Base-by-base conservation (phyloP, 2,113 vertebrate genomes). In the Phyllostomus discolor region DNA sequence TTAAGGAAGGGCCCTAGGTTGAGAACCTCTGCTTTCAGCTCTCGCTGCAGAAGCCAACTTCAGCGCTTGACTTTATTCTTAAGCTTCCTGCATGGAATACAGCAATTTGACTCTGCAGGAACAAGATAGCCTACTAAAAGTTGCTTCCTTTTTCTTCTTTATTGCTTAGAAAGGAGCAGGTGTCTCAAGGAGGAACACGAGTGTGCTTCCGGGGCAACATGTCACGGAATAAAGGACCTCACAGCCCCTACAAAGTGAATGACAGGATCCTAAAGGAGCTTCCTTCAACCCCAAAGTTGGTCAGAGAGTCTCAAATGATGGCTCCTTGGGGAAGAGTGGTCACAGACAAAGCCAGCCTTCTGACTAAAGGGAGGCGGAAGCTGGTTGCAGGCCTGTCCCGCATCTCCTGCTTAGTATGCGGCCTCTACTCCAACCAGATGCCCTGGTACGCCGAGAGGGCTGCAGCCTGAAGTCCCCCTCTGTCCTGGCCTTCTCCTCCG, bases 401-500 rank as follows among this genome's bases (percentile, higher is more conserved):
- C 10, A 48, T 43, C 46, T 88, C 50, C 35, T 0, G 20, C n/a
- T 75, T 62, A 6, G 28, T 85, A 20, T 10, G 24, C 1, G 14
- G 54, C 26, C 38, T 4, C 43, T 19, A 0, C 26, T 48, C 54
- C 82, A 24, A 7, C 35, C 10, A 16, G 17, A 48, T 0, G 31
- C 19, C 31, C 52, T n/a, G 10, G n/a, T 26, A 52, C 33, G 62
- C 19, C 10, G 0, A 4, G 35, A 2, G 46, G 6, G 1, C 11
- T 6, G 9, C 52, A 0, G 14, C 43, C 4, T 1, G 12, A 22
- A 8, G 10, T 1, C 22, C 38, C 52, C 62, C 70, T 9, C 17
- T 1, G 6, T 2, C 26, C 5, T 15, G 0, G 5, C 2, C 6
- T 26, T n/a, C 26, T 19, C 2, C 0, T n/a, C 8, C 2, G 15